Base-by-base conservation (phyloP, 2,888 invertebrate genomes). In the Gortyna flavago region DNA sequence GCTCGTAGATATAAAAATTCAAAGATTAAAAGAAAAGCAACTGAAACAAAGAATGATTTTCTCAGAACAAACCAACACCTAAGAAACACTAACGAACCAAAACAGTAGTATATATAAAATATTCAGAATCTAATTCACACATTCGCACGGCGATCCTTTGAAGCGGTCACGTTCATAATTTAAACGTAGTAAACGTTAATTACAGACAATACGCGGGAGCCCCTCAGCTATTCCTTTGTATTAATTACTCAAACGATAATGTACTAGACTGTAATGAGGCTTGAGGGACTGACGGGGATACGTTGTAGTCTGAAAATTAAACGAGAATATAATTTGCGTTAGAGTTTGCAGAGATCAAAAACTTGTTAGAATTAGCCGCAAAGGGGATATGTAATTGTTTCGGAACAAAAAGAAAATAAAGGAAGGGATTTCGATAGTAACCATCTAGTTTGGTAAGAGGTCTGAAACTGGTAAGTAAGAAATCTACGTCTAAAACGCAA, bases 201-300 rank as follows among this genome's bases (percentile, higher is more conserved):
- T 86, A 90, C 81, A 90, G 84, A 89, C 87, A 88, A 89, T 88
- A 84, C 79, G 77, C 66, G 61, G 38, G 41, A 74, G 76, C 88
- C 90, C 38, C 84, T 54, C 32, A 84, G 89, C 85, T 76, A 73
- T 83, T 80, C 83, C 89, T 91, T 90, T 89, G 89, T 89, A 89
- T 88, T 89, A 90, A 90, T 80, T 80, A 86, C 79, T 84, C 65
- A 75, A 72, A 82, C 61, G 71, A 84, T 84, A 79, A 85, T 78
- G 66, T 68, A 38, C 75, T 62, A 62, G 59, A 3, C 35, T 61
- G 62, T 80, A 79, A 88, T 76, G 62, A 79, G 32, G 7, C 64
- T 70, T 32, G 35, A 32, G 32, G 5, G n/a, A 78, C 44, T 71
- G 38, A 51, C 6, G 2, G 41, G 48, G 64, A 61, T 29, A 57